Evolutionary conservation across 2,113 vertebrate genomes (phyloP).

Genomic region (human): GRCh38 chr7:10395001-10395500

Average conservation of each 20-base stretch:
- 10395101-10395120: too few relatives aligned
- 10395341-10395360: background rate
- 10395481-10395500: background rate
- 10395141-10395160: too few relatives aligned
- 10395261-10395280: background rate
- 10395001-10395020: too few relatives aligned
- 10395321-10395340: background rate
- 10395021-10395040: too few relatives aligned
- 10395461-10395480: background rate
- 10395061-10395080: too few relatives aligned
- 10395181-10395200: too few relatives aligned
- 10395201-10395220: too few relatives aligned
- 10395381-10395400: background rate
- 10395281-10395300: background rate
- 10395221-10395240: background rate
- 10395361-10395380: background rate
- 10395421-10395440: background rate
- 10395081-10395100: too few relatives aligned
- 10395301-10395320: background rate
- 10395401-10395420: background rate
- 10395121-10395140: too few relatives aligned
- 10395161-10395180: too few relatives aligned
- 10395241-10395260: background rate
- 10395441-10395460: background rate
- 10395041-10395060: too few relatives aligned